Base-by-base conservation (phyloP, 2,113 vertebrate species). In the Eleginops maclovinus region DNA sequence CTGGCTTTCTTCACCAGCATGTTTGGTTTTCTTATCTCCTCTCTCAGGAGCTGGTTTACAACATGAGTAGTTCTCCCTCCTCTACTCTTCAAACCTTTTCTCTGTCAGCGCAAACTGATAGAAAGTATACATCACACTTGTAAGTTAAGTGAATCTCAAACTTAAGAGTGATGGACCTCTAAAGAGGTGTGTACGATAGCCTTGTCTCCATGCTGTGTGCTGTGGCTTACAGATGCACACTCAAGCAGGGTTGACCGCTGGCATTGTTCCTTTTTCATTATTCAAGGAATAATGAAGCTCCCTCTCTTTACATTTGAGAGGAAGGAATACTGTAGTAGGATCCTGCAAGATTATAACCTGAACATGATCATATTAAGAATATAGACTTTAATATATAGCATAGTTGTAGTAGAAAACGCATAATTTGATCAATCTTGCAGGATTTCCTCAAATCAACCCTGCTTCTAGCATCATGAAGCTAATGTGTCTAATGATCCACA, bases 391-490 rank as follows among this genome's bases (percentile, higher is more conserved):
- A 79, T 81, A 80, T 87, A 85, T 78, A 83, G 76, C 77, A 86
- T 82, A 75, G 60, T 82, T 50, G 75, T 41, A 79, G 70, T 87
- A 90, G 75, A 88, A 88, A 92, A 92, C 40, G 58, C 56, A 72
- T 58, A 60, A 72, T 83, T 90, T 82, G 56, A 81, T 50, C 31
- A 78, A 90, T 65, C 90, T 92, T 92, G 86, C 81, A 93, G 87
- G 83, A 83, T 86, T 86, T 79, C 75, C 83, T 75, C 70, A 77
- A 75, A 90, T 92, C 93, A 94, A 96, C 91, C 93, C 95, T 96
- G 94, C 94, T 94, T 88, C 93, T 84, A 93, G 91, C 91, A 92
- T 92, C 92, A 93, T 95, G 93, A 96, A 96, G 94, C 94, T 95
- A 91, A 94, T 77, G 87, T 89, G 76, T 91, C 81, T 92, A 92